Evolutionary conservation across 2,797 vertebrate genomes (phyloP).

Genomic region (Sorex maritimensis): DNA sequence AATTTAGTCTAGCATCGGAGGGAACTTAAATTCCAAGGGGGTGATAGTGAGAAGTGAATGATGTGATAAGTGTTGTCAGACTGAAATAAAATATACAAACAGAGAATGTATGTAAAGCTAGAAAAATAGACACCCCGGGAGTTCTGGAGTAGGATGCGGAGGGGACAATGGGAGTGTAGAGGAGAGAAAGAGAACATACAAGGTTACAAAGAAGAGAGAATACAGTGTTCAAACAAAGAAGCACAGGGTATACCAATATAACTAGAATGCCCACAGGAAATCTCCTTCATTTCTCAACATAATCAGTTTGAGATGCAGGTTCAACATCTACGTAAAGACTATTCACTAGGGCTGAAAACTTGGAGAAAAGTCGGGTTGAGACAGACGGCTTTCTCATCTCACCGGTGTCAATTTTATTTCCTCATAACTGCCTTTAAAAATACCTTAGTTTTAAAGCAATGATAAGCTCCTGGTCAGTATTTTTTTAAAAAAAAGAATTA

Average conservation of each 20-base stretch:
- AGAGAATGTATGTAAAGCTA: background rate
- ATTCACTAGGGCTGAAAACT: background rate
- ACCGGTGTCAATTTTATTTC: background rate
- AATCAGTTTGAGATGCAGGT: background rate
- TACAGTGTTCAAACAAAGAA: constrained; percentile 7
- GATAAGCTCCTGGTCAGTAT: background rate
- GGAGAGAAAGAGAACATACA: background rate
- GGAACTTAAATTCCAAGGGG: background rate
- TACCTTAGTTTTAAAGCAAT: constrained; percentile 3
- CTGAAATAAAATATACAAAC: background rate
- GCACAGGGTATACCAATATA: constrained; percentile 26
- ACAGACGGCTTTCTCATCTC: constrained; percentile 2
- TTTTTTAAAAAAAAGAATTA: background rate
- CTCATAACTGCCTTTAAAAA: background rate
- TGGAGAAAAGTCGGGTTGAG: background rate
- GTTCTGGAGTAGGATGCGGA: no score
- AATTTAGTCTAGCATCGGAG: background rate
- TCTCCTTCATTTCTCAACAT: background rate
- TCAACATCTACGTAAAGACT: background rate
- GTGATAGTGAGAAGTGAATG: background rate
- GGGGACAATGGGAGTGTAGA: background rate
- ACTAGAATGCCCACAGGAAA: background rate
- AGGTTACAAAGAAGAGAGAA: constrained; percentile 14
- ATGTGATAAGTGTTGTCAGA: background rate
- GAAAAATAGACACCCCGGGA: background rate